Conservation (phyloP, 2,113 vertebrate genomes). For the Saguinus midas region DNA sequence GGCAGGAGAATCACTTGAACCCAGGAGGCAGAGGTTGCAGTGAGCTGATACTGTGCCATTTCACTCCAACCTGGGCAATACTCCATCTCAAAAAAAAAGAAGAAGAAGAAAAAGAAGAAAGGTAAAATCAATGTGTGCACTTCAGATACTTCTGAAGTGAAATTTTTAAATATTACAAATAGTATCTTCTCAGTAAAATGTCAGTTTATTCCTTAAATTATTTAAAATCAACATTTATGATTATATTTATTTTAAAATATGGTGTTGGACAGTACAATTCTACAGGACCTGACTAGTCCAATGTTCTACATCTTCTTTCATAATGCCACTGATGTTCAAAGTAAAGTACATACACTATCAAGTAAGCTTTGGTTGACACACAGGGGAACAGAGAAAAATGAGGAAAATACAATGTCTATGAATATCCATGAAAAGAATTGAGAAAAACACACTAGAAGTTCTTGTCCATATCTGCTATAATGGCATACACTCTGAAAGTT, state of each 20-base stretch:
- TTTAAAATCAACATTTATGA: not conserved
- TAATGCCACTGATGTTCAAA: not conserved
- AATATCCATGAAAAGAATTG: not conserved
- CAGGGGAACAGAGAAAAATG: not conserved
- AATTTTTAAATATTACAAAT: slow-evolving; percentile 29
- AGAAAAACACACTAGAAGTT: not conserved
- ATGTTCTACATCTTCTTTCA: not conserved
- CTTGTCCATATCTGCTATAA: not conserved
- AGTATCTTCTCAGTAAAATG: not conserved
- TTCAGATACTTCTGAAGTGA: not conserved
- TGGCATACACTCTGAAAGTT: not conserved
- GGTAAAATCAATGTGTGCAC: not conserved
- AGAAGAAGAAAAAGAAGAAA: not conserved
- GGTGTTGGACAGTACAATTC: not conserved
- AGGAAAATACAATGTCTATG: not conserved
- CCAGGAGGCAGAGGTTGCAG: too few species aligned
- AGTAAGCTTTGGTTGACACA: not conserved
- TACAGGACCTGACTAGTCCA: not conserved
- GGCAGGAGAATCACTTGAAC: too few species aligned
- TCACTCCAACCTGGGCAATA: too few species aligned
- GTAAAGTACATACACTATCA: not conserved
- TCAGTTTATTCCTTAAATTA: not conserved
- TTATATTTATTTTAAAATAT: slow-evolving; percentile 23
- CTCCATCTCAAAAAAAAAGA: too few species aligned
- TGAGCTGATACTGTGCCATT: too few species aligned